These are phyloP conservation scores for Hylia prasina DNA, from an alignment of 2,113 vertebrate species.

Conservation along the genomic window DNA sequence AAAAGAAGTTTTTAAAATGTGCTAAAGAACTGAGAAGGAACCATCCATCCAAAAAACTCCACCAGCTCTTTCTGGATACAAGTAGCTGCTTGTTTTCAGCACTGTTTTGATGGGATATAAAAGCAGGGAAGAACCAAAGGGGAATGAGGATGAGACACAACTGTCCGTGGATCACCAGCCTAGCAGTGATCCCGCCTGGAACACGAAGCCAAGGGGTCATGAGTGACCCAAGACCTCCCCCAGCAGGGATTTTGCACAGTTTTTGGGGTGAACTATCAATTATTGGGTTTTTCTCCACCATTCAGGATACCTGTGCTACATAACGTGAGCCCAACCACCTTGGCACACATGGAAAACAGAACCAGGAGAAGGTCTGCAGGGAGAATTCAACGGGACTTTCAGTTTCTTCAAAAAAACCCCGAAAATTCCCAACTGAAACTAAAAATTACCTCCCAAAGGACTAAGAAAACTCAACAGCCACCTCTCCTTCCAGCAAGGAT, in stretches of 20 bases:
- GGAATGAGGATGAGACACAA: not conserved
- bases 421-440: not conserved
- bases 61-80: not conserved
- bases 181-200: accelerated
- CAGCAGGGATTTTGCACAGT: not conserved
- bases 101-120: not conserved
- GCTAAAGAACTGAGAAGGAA: not conserved
- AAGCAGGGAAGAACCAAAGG: not conserved
- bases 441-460: not conserved
- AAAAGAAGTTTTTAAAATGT: not conserved
- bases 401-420: not conserved
- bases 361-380: not conserved
- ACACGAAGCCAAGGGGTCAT: not conserved
- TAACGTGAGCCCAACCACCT: not conserved
- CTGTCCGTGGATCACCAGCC: accelerated
- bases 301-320: accelerated
- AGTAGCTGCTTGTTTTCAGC: not conserved
- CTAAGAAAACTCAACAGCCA: not conserved
- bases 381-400: not conserved
- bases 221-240: accelerated
- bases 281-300: not conserved
- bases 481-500: not conserved
- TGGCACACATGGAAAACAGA: accelerated
- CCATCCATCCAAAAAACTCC: accelerated
- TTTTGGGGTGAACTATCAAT: not conserved